These are phyloP conservation scores for Hippocampus kuda DNA, from an alignment of 2,797 vertebrate species.

Conservation along the genomic window DNA sequence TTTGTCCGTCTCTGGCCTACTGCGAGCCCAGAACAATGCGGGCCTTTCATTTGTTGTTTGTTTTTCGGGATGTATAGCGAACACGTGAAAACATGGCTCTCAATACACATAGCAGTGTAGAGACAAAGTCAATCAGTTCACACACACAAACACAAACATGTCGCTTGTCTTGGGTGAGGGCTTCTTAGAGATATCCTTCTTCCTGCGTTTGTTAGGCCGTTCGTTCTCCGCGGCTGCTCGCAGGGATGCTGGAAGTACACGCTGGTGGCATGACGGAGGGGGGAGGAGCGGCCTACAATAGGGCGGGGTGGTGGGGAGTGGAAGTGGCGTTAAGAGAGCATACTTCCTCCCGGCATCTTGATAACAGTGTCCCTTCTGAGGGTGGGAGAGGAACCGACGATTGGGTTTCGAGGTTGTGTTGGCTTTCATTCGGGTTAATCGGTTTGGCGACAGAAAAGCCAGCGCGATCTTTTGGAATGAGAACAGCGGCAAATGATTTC, in stretches of 20 bases:
- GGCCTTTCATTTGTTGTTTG: conserved; percentile 40
- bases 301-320: conserved; percentile 4
- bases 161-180: conserved; percentile 39
- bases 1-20: background rate
- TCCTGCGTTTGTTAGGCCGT: conserved; percentile 58
- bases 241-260: conserved; percentile 33
- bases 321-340: conserved; percentile 23
- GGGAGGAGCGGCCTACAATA: background rate
- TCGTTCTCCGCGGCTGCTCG: conserved; percentile 21
- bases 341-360: conserved; percentile 48
- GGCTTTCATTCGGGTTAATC: conserved; percentile 34
- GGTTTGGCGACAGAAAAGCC: background rate
- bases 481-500: background rate
- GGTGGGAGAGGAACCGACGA: conserved; percentile 40
- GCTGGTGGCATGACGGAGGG: conserved; percentile 2
- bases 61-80: conserved; percentile 41
- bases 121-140: conserved; percentile 43
- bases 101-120: conserved; percentile 27
- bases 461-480: background rate
- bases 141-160: conserved; percentile 14
- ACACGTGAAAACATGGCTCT: conserved; percentile 20
- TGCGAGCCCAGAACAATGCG: conserved; percentile 31
- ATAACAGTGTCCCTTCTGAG: conserved; percentile 46
- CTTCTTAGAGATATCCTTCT: conserved; percentile 49
- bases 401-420: conserved; percentile 26